These are phyloP conservation scores for Allygus modestus DNA, from an alignment of 2,888 invertebrate species.

Conservation along the genomic window DNA sequence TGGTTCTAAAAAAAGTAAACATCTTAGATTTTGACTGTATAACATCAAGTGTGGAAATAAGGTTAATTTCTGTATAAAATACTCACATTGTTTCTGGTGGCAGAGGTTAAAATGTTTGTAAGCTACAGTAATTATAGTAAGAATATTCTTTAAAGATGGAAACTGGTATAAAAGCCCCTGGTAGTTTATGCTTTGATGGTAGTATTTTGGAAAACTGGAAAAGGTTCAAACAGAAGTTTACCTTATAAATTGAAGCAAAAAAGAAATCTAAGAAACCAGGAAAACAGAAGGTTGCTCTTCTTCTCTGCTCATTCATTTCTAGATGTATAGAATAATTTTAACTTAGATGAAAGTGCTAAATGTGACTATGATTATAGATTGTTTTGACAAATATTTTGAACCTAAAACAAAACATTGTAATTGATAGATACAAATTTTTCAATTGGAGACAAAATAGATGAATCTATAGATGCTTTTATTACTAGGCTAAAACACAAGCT, in stretches of 20 bases:
- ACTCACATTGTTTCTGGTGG: no score
- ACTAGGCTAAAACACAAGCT: conserved; percentile 5
- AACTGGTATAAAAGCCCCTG: no score
- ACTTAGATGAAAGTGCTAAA: not conserved
- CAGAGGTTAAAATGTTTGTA: not conserved
- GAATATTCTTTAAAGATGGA: no score
- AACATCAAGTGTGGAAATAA: no score
- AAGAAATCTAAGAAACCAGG: not conserved
- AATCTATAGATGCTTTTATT: conserved; percentile 6
- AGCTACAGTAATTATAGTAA: no score
- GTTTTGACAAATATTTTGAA: not conserved
- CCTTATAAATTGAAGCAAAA: not conserved
- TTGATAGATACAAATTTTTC: conserved; percentile 13
- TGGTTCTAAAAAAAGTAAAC: no score
- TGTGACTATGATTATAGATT: not conserved
- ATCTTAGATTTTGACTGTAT: no score
- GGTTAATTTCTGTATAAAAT: no score
- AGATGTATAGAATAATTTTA: not conserved
- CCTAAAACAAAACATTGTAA: not conserved
- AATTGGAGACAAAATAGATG: not conserved
- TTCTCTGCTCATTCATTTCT: not conserved
- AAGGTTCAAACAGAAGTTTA: conserved; percentile 15
- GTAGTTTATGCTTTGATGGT: not conserved
- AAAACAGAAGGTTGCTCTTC: not conserved
- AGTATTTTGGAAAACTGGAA: not conserved